Conservation (phyloP, 2,113 vertebrate species). For the Ardeotis arabs region DNA sequence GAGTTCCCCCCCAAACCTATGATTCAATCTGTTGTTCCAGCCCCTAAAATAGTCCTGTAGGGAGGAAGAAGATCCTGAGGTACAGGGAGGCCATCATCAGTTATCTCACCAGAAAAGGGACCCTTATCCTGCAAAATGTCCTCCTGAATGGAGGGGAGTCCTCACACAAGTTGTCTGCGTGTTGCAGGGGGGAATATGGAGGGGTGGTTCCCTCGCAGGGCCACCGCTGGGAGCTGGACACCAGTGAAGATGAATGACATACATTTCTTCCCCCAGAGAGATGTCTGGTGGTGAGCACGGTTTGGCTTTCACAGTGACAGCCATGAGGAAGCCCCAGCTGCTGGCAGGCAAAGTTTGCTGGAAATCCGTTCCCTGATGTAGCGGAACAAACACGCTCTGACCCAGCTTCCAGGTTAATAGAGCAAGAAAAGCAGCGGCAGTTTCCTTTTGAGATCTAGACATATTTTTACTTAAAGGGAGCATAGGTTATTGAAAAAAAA, state of each 20-base stretch:
- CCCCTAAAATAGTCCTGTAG: background rate
- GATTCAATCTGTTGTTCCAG: background rate
- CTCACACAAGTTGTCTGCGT: background rate
- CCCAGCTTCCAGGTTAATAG: background rate
- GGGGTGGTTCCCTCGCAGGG: background rate
- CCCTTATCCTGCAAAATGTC: background rate
- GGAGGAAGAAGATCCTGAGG: background rate
- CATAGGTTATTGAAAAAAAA: background rate
- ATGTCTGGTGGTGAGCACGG: background rate
- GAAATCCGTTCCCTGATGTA: background rate
- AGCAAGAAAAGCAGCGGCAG: background rate
- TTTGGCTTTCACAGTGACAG: background rate
- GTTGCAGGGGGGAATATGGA: rapidly evolving
- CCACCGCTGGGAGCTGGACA: background rate
- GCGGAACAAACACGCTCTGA: background rate
- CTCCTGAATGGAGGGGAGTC: background rate
- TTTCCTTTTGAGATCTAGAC: background rate
- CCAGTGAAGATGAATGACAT: background rate
- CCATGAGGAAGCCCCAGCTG: background rate
- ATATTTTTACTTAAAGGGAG: background rate
- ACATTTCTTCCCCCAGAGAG: background rate
- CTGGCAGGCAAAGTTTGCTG: background rate
- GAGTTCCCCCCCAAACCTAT: background rate
- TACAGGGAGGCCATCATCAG: background rate
- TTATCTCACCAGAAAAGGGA: background rate